A percentile compares a stretch with the other conserved stretches of the same genome.
phyloP scores from a whole-genome alignment of 30 jellyfish, hydroid and myxozoan species.

The Turritopsis rubra region DNA sequence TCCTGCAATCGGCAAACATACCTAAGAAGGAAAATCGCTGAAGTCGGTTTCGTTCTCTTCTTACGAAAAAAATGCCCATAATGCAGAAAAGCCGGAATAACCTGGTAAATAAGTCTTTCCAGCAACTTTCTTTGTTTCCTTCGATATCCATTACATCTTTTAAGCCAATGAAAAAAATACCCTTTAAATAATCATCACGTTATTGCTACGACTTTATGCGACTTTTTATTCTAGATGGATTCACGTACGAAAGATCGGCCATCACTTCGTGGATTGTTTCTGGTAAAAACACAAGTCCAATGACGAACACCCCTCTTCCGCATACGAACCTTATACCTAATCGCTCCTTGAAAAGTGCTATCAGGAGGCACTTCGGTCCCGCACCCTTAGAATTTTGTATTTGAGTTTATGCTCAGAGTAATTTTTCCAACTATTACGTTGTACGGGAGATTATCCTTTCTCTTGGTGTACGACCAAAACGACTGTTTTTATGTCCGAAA shows the following conservation, averaged over 20 bases:
- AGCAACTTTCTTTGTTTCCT: too few relatives aligned
- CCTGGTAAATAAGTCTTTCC: too few relatives aligned
- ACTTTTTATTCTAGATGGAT: conserved; percentile 59
- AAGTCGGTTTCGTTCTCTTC: too few relatives aligned
- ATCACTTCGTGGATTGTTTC: conserved; percentile 80
- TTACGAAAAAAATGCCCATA: too few relatives aligned
- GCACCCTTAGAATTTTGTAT: conserved; percentile 13
- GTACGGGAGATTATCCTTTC: too few relatives aligned
- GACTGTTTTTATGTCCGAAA: too few relatives aligned
- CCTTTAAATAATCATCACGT: neutral
- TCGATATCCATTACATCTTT: too few relatives aligned
- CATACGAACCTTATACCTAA: conserved; percentile 64
- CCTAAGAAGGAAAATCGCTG: too few relatives aligned
- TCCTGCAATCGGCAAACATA: too few relatives aligned
- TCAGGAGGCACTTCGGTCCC: conserved; percentile 54
- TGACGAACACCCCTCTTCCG: conserved; percentile 76
- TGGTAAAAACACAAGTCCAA: conserved; percentile 85
- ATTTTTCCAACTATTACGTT: too few relatives aligned
- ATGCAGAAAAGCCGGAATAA: too few relatives aligned
- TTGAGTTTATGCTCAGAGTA: neutral
- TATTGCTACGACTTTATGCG: conserved; percentile 1
- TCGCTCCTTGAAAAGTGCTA: conserved; percentile 80
- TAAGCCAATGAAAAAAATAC: neutral
- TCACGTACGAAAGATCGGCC: conserved; percentile 77
- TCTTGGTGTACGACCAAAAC: too few relatives aligned